Conservation (phyloP, 2,888 invertebrate species). For the Amiota communis region DNA sequence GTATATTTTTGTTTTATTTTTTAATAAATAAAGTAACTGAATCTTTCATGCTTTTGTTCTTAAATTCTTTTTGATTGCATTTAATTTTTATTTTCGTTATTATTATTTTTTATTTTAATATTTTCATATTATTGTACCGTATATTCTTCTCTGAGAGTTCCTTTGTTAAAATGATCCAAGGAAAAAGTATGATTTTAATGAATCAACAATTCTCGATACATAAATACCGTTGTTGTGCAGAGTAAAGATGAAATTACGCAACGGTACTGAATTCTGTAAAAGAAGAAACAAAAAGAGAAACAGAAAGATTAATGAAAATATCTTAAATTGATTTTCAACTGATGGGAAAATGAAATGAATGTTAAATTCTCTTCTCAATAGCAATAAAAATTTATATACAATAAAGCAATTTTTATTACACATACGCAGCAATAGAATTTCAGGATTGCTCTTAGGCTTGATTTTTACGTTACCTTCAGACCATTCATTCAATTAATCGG, state of each 20-base stretch:
- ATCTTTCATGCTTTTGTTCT: no score
- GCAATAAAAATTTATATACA: conserved; percentile 16
- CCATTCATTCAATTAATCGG: conserved; percentile 41
- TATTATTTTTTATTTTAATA: conserved; percentile 20
- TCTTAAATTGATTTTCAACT: background rate
- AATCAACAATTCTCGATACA: conserved; percentile 67
- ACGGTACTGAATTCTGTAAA: conserved; percentile 67
- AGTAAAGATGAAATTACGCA: conserved; percentile 65
- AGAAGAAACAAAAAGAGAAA: conserved; percentile 32
- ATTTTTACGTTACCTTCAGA: background rate
- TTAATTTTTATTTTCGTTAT: conserved; percentile 24
- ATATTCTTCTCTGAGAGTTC: no score
- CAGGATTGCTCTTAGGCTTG: background rate
- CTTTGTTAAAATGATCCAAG: conserved; percentile 61
- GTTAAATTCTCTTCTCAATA: background rate
- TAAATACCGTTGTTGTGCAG: conserved; percentile 70
- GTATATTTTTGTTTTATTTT: background rate
- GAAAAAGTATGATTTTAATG: conserved; percentile 70
- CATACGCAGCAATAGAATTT: background rate
- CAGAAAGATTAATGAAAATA: conserved; percentile 1
- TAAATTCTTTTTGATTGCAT: background rate
- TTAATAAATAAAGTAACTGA: background rate
- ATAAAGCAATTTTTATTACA: background rate
- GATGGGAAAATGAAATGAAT: background rate
- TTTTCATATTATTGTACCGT: background rate